These are phyloP conservation scores for Entomobrya multifasciata DNA, from an alignment of 2,888 invertebrate genomes.

Conservation along the genomic window DNA sequence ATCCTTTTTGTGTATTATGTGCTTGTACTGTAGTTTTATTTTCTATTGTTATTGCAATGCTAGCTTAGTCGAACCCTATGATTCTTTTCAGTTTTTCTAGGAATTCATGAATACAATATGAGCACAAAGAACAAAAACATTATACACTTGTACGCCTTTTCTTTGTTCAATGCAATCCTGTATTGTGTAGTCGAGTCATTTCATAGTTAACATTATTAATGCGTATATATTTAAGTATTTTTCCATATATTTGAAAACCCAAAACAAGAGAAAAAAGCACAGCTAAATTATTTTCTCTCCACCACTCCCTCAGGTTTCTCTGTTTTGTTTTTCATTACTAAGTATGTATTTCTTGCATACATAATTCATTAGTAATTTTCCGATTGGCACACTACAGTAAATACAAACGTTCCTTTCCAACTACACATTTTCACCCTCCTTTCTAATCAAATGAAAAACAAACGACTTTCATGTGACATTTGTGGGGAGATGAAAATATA, in stretches of 20 bases:
- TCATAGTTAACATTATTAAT: too few relatives aligned
- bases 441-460: neutral
- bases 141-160: too few relatives aligned
- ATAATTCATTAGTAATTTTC: neutral
- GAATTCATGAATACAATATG: constrained; percentile 28
- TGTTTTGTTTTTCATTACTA: neutral
- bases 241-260: too few relatives aligned
- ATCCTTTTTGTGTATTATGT: too few relatives aligned
- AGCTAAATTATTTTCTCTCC: neutral
- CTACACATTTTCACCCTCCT: neutral
- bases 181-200: too few relatives aligned
- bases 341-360: neutral
- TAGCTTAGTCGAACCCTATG: too few relatives aligned
- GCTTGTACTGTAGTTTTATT: too few relatives aligned
- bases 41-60: too few relatives aligned
- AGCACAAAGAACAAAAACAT: too few relatives aligned
- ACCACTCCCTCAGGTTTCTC: neutral
- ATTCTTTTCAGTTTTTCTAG: neutral
- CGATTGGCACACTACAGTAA: neutral
- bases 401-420: neutral
- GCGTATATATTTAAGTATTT: too few relatives aligned
- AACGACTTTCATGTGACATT: constrained; percentile 1
- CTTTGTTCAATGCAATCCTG: too few relatives aligned
- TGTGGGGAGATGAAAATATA: neutral
- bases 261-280: too few relatives aligned